Conservation (phyloP, 2,888 invertebrate species). For the Incurvaria masculella region DNA sequence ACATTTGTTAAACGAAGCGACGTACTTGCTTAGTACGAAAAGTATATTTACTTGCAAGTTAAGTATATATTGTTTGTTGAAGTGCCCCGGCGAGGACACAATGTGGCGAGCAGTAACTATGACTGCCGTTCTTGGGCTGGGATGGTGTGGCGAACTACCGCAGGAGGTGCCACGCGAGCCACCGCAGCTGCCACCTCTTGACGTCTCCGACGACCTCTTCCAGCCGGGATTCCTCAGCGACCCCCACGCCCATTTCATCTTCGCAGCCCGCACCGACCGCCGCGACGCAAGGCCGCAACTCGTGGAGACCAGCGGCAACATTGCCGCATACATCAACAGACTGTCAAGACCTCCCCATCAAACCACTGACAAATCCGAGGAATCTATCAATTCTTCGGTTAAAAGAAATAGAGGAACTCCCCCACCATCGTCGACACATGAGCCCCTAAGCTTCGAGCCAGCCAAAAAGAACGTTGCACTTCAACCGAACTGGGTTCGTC, state of each 20-base stretch:
- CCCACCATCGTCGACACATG: background rate
- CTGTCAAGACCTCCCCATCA: constrained; percentile 2
- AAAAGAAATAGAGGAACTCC: background rate
- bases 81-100: no score
- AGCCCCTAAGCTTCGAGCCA: background rate
- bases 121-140: no score
- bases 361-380: background rate
- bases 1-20: no score
- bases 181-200: constrained; percentile 1
- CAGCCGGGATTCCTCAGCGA: constrained; percentile 9
- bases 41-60: no score
- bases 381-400: background rate
- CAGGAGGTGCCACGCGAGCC: background rate
- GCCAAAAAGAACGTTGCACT: no score
- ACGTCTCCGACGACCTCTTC: constrained; percentile 6
- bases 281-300: constrained; percentile 24
- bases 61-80: no score
- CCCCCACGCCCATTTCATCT: constrained; percentile 22
- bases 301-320: constrained; percentile 26
- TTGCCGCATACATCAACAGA: constrained; percentile 24
- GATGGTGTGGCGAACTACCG: no score
- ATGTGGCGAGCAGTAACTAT: no score
- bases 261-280: constrained; percentile 25
- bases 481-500: no score
- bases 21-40: no score